These are phyloP conservation scores for Drosophila siamana DNA, from an alignment of 2,888 invertebrate species.

Conservation along the genomic window DNA sequence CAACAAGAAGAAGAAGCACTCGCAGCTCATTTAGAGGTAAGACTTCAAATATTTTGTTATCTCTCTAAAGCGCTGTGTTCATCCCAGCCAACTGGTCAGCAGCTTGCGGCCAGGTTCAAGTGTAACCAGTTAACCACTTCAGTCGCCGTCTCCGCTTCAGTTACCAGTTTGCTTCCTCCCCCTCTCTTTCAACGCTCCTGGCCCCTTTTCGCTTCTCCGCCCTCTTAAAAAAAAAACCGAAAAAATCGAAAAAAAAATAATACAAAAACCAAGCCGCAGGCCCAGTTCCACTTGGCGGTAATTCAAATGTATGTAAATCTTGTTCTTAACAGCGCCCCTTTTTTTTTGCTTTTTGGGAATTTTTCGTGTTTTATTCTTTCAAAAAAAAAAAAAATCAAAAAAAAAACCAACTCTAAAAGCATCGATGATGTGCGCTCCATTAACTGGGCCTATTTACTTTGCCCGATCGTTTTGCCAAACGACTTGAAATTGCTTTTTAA, in stretches of 20 bases:
- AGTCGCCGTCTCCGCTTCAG: conserved; percentile 7
- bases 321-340: conserved; percentile 52
- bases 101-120: conserved; percentile 68
- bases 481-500: background rate
- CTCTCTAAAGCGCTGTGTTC: conserved; percentile 28
- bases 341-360: conserved; percentile 5
- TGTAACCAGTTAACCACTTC: conserved; percentile 70
- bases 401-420: background rate
- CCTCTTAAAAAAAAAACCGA: background rate
- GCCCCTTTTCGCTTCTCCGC: background rate
- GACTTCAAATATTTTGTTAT: conserved; percentile 53
- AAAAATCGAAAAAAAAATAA: background rate
- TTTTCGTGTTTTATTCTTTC: background rate
- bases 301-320: conserved; percentile 72
- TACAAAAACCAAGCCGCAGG: conserved; percentile 17
- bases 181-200: background rate
- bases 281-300: conserved; percentile 55
- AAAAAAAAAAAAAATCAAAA: background rate
- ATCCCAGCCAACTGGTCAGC: conserved; percentile 47
- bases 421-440: conserved; percentile 19
- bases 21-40: conserved; percentile 41
- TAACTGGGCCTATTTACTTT: conserved; percentile 9
- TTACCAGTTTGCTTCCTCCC: conserved; percentile 15
- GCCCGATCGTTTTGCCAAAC: background rate
- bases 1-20: conserved; percentile 19